Base-by-base conservation (phyloP, 2,888 invertebrate genomes). In the Amorpha juglandis region DNA sequence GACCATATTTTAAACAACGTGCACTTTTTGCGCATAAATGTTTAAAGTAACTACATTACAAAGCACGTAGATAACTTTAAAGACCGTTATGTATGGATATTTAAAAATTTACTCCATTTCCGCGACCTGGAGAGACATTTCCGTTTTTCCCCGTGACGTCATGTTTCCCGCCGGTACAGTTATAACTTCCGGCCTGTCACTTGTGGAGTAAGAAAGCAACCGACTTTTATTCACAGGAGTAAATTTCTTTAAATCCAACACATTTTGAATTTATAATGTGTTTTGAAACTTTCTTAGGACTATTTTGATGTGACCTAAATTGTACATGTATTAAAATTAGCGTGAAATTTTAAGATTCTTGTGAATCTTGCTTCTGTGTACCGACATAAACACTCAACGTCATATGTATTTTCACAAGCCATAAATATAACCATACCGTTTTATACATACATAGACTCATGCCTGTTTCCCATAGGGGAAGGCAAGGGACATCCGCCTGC, bases 121-220 rank as follows among this genome's bases (percentile, higher is more conserved):
- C 58, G 14, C 48, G 35, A 47, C 55, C 64, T 58, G 47, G 53
- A 48, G 33, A 33, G 16, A 47, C 47, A 47, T 53, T 48, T 64
- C 47, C 55, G 64, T 38, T 35, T 53, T 53, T 64, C n/a, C 55
- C 42, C 1, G 58, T 58, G 38, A 58, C 58, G 42, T 58, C 45
- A 74, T 71, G 14, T 62, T 55, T 45, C 78, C 66, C 72, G 21
- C 7, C 73, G 65, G 77, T 64, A 69, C 66, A 70, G 67, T 73
- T 70, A 63, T 68, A 72, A 70, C 58, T 58, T 72, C 70, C 69
- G 45, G 64, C 67, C 62, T 64, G 38, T 72, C 53, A 69, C 63
- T 69, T 67, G 69, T 52, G 66, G 71, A 69, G 70, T 69, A 69
- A 74, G 68, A 63, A 67, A 69, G 70, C 70, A 3, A 4, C 70